Conservation (phyloP, 1,140 invertebrate species). For the Panonychus citri region DNA sequence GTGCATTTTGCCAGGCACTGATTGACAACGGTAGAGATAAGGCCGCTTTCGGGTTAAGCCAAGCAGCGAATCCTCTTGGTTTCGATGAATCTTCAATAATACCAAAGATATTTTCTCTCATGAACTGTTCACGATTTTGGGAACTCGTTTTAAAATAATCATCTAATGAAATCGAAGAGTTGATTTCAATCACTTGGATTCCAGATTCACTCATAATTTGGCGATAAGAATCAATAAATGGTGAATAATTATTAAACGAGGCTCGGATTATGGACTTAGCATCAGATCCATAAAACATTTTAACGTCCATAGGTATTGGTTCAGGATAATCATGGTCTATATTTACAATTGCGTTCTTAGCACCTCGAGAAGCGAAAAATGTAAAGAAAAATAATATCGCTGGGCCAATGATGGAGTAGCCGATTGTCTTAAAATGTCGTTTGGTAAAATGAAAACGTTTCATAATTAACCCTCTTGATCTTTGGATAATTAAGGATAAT, state of each 20-base stretch:
- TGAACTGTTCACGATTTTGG: no score
- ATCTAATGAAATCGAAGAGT: no score
- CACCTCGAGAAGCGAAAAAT: background rate
- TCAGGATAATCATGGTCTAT: background rate
- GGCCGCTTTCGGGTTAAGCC: no score
- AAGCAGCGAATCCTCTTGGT: no score
- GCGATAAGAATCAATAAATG: background rate
- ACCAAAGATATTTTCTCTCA: no score
- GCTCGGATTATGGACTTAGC: background rate
- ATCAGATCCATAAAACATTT: background rate
- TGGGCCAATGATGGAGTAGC: constrained; percentile 13
- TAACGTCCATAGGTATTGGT: background rate
- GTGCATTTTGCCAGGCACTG: no score
- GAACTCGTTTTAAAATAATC: no score
- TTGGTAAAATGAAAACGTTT: constrained; percentile 15
- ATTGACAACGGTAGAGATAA: no score
- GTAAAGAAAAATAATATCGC: background rate
- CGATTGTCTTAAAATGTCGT: constrained; percentile 10
- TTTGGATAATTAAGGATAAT: background rate
- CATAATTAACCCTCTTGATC: constrained; percentile 10
- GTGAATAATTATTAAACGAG: background rate
- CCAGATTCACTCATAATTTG: no score
- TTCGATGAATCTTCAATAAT: no score
- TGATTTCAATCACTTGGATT: no score
- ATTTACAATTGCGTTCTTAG: background rate